Evolutionary conservation across 2,113 vertebrate species (phyloP).

Genomic region (Thalassarche chlororhynchos): DNA sequence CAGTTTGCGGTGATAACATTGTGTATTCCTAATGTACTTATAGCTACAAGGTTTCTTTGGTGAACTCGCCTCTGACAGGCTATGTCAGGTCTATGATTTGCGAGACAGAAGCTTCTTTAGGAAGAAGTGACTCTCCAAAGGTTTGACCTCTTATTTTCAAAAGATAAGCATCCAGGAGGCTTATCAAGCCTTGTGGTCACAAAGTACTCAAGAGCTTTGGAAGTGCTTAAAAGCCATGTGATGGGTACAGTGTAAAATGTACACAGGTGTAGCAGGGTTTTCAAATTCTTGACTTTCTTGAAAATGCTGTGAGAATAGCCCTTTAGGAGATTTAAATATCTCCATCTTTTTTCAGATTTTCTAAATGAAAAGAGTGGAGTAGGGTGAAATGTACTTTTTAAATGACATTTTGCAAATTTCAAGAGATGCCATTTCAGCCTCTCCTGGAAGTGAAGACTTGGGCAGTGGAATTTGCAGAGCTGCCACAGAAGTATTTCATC

Average conservation of each 20-base stretch:
- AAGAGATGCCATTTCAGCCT: neutral
- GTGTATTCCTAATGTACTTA: neutral
- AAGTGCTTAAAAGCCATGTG: neutral
- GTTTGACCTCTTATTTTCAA: neutral
- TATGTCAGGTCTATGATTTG: neutral
- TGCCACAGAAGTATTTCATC: neutral
- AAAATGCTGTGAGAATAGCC: neutral
- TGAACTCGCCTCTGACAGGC: neutral
- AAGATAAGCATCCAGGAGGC: neutral
- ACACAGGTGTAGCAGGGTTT: neutral
- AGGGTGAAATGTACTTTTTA: neutral
- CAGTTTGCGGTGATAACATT: neutral
- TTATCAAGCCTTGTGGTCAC: neutral
- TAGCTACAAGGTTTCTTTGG: neutral
- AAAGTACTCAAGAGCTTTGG: neutral
- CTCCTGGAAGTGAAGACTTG: neutral
- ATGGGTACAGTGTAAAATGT: neutral
- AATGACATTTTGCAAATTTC: slow-evolving; percentile 5
- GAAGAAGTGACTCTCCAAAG: neutral
- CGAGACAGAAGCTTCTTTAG: neutral
- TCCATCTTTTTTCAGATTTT: neutral
- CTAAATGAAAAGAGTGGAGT: neutral
- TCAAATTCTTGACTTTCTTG: neutral
- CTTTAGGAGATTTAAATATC: neutral
- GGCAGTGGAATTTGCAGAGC: slow-evolving; percentile 13